phyloP scores from a whole-genome alignment of 2,888 invertebrate species.

The Chrysolina haemoptera region DNA sequence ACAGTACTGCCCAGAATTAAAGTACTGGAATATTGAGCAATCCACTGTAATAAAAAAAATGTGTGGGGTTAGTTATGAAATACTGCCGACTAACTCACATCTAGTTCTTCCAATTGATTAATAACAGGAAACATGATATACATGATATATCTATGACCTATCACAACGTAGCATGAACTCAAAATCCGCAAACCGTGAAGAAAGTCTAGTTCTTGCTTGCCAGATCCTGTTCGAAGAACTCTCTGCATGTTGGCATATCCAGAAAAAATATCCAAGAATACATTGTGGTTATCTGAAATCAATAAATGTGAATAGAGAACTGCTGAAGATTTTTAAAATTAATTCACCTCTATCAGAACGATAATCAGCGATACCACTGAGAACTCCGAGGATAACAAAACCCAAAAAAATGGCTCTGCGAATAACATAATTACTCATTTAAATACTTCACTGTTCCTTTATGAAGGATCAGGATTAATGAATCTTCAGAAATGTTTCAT shows the following conservation, averaged over 20 bases:
- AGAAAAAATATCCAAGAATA: conserved; percentile 52
- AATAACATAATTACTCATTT: not conserved
- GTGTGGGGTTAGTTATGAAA: not conserved
- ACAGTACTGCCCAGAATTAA: conserved; percentile 69
- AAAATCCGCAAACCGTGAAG: conserved; percentile 69
- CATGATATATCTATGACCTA: conserved; percentile 67
- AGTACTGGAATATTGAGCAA: conserved; percentile 56
- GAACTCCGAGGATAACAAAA: conserved; percentile 39
- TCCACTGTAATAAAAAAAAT: conserved; percentile 62
- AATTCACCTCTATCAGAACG: conserved; percentile 25
- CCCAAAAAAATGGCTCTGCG: conserved; percentile 45
- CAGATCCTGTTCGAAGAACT: conserved; percentile 48
- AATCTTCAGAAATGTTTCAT: too few species aligned
- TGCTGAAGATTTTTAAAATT: not conserved
- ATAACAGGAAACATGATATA: conserved; percentile 49
- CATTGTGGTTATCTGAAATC: conserved; percentile 14
- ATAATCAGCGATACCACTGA: conserved; percentile 35
- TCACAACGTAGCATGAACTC: conserved; percentile 70
- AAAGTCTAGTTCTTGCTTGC: conserved; percentile 64
- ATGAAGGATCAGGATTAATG: too few species aligned
- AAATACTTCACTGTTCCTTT: not conserved
- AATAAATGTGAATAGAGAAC: not conserved
- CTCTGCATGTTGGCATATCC: conserved; percentile 53
- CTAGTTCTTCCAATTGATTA: conserved; percentile 53
- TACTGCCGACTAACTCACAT: conserved; percentile 43